Base-by-base conservation (phyloP, 2,113 vertebrate species). In the Lasiurus cinereus region DNA sequence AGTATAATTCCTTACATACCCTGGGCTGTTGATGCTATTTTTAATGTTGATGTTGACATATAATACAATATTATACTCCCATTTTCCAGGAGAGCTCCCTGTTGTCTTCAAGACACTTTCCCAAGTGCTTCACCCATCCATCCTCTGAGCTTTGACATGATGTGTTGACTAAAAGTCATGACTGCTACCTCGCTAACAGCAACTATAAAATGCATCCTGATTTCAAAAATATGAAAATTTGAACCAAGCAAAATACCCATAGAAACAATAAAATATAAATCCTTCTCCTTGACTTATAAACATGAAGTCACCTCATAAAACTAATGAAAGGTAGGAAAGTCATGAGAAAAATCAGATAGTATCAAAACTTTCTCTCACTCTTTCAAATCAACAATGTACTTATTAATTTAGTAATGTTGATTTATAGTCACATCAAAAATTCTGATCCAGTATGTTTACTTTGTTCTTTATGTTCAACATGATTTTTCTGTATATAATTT, bases 351-450 rank as follows among this genome's bases (percentile, higher is more conserved):
- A 91, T 2, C 12, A 70, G 18, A 90, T 2, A 11, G 8, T 14
- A 46, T 12, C 24, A 66, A 67, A 69, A 79, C 5, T 5, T n/a
- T 46, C 21, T 19, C 1, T n/a, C 27, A 29, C 36, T 80, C 70
- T 43, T 94, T 85, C 27, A 89, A 74, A 43, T 3, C 7, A 88
- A 59, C 1, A 80, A 7, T 29, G 9, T 73, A 1, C 15, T 56
- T 85, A 14, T 70, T 89, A 70, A 69, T 46, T 69, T 78, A 83
- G 24, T 48, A 78, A 64, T 14, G 83, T 43, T 67, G 36, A 86
- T 73, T 91, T 39, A 91, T 16, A 85, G 46, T 83, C 21, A 66
- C 31, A 77, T 56, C 50, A 90, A 82, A 82, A 27, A 79, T 92
- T 67, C 36, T 52, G 13, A 74, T 33, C 6, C 16, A 74, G 24